Conservation (phyloP, 2,113 vertebrate species). For the Phaethornis superciliosus region DNA sequence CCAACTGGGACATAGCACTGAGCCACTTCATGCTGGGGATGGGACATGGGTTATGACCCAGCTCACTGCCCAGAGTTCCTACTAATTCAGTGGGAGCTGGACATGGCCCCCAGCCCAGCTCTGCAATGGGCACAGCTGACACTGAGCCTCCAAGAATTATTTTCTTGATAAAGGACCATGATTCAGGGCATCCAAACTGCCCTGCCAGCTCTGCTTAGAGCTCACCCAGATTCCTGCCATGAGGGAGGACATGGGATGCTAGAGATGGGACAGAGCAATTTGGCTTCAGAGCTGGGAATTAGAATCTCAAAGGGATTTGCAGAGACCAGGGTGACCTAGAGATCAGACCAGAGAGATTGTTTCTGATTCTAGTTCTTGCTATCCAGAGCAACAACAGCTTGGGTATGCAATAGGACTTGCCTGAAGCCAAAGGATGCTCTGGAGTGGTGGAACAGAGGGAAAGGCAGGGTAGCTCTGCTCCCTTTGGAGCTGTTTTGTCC, state of each 20-base stretch:
- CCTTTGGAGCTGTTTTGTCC: neutral
- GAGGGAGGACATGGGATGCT: neutral
- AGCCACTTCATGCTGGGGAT: accelerated
- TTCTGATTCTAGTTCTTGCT: too few species aligned
- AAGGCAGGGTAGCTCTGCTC: neutral
- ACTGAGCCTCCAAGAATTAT: neutral
- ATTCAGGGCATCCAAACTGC: neutral
- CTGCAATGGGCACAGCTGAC: accelerated
- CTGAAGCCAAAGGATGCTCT: slow-evolving; percentile 16
- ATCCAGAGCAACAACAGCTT: neutral
- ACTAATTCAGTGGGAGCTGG: neutral
- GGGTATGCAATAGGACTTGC: neutral
- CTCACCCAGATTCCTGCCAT: neutral
- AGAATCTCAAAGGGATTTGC: neutral
- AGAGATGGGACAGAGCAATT: neutral
- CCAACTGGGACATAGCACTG: neutral
- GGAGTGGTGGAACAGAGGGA: neutral
- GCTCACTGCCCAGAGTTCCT: neutral
- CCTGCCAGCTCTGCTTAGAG: neutral
- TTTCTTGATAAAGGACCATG: neutral
- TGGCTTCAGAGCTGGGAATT: neutral
- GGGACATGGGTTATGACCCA: neutral
- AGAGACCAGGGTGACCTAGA: neutral
- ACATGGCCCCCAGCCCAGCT: neutral
- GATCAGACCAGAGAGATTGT: neutral